Conservation (phyloP, 2,797 vertebrate genomes). For the Ispidina lecontei region DNA sequence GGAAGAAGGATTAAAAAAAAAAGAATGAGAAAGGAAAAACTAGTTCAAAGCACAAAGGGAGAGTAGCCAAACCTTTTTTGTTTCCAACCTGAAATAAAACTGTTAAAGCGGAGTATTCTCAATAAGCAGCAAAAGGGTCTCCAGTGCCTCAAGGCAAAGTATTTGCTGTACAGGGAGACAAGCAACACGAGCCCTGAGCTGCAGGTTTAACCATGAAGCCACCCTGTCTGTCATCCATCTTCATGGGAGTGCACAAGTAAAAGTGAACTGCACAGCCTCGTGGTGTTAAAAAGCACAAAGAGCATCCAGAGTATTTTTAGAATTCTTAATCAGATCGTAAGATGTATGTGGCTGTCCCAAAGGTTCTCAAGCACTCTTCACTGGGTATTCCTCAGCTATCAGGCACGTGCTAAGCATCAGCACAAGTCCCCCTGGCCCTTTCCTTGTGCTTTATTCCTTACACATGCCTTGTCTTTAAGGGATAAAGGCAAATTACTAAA, state of each 20-base stretch:
- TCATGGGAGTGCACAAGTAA: not conserved
- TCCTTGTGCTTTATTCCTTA: not conserved
- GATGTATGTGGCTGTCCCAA: not conserved
- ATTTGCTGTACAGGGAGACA: not conserved
- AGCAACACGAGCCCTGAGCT: not conserved
- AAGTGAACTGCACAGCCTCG: not conserved
- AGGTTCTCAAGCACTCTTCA: not conserved
- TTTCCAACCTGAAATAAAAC: conserved; percentile 58
- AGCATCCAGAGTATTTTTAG: not conserved
- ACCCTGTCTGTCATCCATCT: not conserved
- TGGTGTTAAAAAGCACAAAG: not conserved
- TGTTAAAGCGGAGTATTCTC: conserved; percentile 29
- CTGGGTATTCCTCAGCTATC: not conserved
- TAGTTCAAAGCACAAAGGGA: conserved; percentile 30
- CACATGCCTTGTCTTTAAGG: not conserved
- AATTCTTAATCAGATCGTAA: not conserved
- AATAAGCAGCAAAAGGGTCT: not conserved
- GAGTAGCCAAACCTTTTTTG: conserved; percentile 45
- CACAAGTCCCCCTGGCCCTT: not conserved
- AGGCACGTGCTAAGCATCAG: not conserved
- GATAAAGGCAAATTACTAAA: not conserved
- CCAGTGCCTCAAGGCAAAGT: not conserved
- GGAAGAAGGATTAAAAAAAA: not conserved
- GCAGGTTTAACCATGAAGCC: not conserved
- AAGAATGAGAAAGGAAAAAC: not conserved